phyloP scores from a whole-genome alignment of 2,113 vertebrate genomes.

The Nibea coibor region DNA sequence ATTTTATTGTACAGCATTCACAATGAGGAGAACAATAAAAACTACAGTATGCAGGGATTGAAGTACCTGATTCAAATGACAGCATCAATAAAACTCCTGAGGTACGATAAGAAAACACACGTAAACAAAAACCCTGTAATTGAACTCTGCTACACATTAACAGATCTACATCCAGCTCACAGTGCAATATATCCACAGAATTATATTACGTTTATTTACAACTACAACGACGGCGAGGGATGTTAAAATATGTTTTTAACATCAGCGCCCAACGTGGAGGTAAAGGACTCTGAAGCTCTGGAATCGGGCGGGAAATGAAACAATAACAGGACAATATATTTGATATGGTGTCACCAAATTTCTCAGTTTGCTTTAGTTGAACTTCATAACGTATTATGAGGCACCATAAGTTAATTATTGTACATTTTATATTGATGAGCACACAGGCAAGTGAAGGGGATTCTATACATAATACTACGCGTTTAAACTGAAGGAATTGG shows the following conservation, averaged over 20 bases:
- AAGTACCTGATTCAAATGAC: background rate
- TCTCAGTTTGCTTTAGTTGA: conserved; percentile 23
- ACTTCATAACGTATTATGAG: conserved; percentile 29
- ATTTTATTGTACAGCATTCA: conserved; percentile 63
- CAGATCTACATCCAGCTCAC: conserved; percentile 17
- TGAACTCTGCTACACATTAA: conserved; percentile 9
- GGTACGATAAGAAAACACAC: conserved; percentile 35
- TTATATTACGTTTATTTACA: conserved; percentile 46
- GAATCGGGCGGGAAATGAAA: background rate
- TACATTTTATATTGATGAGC: conserved; percentile 27
- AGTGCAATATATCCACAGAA: conserved; percentile 9
- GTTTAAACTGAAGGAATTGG: background rate
- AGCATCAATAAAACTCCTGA: conserved; percentile 41
- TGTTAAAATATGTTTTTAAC: background rate
- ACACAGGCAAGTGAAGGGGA: background rate
- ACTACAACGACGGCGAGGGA: background rate
- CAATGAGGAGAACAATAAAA: conserved; percentile 37
- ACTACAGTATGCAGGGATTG: conserved; percentile 17
- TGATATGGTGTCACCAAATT: conserved; percentile 2
- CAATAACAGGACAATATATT: background rate
- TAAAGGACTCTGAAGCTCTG: background rate
- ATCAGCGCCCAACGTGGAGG: background rate
- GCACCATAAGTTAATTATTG: conserved; percentile 24
- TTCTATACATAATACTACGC: background rate
- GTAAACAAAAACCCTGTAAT: conserved; percentile 40